A percentile compares a stretch with the other conserved stretches of the same genome.
phyloP scores from a whole-genome alignment of 1,140 invertebrate species.

The Drosophila auraria region DNA sequence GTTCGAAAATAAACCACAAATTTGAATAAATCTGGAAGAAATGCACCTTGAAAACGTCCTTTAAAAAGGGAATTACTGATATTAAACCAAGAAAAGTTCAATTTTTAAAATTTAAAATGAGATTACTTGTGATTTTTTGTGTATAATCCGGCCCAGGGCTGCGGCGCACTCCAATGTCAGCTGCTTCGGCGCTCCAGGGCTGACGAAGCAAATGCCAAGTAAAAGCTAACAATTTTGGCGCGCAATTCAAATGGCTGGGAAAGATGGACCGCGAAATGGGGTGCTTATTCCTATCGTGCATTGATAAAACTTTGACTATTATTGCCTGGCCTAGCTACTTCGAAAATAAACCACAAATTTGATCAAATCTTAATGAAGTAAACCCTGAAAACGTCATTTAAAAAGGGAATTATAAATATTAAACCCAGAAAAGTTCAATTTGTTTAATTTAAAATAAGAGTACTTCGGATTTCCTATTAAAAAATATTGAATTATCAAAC shows the following conservation, averaged over 20 bases:
- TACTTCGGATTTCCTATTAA: too few relatives aligned
- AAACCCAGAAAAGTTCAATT: background rate
- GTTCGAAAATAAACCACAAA: background rate
- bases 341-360: background rate
- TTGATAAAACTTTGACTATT: conserved; percentile 22
- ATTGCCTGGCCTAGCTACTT: background rate
- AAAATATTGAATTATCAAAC: too few relatives aligned
- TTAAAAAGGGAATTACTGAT: background rate
- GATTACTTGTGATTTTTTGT: too few relatives aligned
- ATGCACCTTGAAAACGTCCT: background rate
- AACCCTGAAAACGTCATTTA: background rate
- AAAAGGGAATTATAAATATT: background rate
- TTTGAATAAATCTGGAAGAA: too few relatives aligned
- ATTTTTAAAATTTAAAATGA: background rate
- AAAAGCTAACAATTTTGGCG: conserved; percentile 4
- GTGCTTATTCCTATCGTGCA: conserved; percentile 7
- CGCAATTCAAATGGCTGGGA: conserved; percentile 2
- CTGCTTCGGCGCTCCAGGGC: conserved; percentile 10
- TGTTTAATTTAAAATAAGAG: too few relatives aligned
- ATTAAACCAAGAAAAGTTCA: background rate
- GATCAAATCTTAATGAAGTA: too few relatives aligned
- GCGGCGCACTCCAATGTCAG: conserved; percentile 4
- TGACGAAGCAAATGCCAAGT: background rate
- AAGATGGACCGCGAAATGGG: background rate
- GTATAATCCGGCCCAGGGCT: background rate